Base-by-base conservation (phyloP, 2,888 invertebrate genomes). In the Troilus luridus region DNA sequence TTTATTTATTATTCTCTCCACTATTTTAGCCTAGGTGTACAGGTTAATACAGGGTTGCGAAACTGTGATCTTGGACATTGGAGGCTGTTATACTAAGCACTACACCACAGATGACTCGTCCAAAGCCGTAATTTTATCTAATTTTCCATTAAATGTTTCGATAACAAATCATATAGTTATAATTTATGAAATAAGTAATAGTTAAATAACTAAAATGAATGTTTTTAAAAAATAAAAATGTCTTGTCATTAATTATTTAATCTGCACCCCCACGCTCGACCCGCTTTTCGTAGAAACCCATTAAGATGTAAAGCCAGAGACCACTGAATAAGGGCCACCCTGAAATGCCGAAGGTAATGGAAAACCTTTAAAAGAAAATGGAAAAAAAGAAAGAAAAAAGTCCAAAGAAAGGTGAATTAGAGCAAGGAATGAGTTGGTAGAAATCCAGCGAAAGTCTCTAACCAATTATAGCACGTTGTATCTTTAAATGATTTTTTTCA, bases 311-410 rank as follows among this genome's bases (percentile, higher is more conserved):
- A 41, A 77, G 41, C 72, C 17, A 7, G 72, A 27, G 27, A 41
- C 72, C 27, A 41, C 72, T 77, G 72, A 77, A 77, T 77, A 17
- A 77, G 41, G 72, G 72, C 19, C 72, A 77, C 72, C 5, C 41
- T 41, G 41, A 27, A 41, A 14, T 41, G 27, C 72, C 41, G 12
- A 41, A 77, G 72, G 72, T 77, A 77, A 77, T 77, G 72, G 72
- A 77, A 77, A 77, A 77, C 72, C 72, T 77, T 77, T 77, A 77
- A 19, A 77, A 41, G 41, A 77, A 77, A 77, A 77, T 77, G 72
- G 19, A 41, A 77, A 67, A 41, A 77, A 27, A 41, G 9, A 77
- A 24, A 41, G 14, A 24, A 24, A 67, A 72, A 72, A 12, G 27
- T 17, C 17, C 8, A 77, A 77, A 41, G 41, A 41, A 77, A 77